Evolutionary conservation across 1,140 invertebrate genomes (phyloP).

Genomic region (Drosophila serrata): DNA sequence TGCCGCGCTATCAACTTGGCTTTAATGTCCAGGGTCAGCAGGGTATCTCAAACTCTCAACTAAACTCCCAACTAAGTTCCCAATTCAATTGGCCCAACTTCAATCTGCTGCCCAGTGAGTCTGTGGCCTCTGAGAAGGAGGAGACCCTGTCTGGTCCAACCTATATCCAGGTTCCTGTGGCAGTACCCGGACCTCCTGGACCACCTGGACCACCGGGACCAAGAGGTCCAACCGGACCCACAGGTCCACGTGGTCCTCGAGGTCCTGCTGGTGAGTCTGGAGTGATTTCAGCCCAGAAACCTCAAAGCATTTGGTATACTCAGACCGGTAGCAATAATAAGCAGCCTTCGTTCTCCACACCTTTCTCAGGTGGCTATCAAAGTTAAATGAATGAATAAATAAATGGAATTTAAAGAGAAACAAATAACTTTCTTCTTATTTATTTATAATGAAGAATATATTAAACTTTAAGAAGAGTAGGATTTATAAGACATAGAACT

Average conservation of each 20-base stretch:
- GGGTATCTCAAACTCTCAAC: background rate
- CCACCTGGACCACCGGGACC: constrained; percentile 66
- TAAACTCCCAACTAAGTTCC: constrained; percentile 7
- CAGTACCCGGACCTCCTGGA: constrained; percentile 63
- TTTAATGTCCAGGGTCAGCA: constrained; percentile 69
- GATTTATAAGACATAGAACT: no score
- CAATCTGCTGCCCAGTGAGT: constrained; percentile 32
- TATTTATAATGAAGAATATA: background rate
- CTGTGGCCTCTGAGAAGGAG: constrained; percentile 47
- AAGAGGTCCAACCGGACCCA: constrained; percentile 50
- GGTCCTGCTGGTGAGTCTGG: constrained; percentile 38
- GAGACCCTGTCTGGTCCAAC: constrained; percentile 25
- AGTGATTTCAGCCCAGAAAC: constrained; percentile 25
- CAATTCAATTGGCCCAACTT: constrained; percentile 41
- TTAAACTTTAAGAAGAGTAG: no score
- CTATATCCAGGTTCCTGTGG: constrained; percentile 51
- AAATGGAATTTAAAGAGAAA: background rate
- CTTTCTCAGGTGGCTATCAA: constrained; percentile 62
- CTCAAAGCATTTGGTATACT: constrained; percentile 58
- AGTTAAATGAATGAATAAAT: constrained; percentile 40
- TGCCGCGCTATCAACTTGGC: constrained; percentile 62
- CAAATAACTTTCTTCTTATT: background rate
- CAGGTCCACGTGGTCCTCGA: constrained; percentile 50
- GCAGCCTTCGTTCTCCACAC: constrained; percentile 47
- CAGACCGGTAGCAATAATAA: constrained; percentile 47